These are phyloP conservation scores for Phylloscopus whistleri DNA, from an alignment of 2,113 vertebrate species.

Conservation along the genomic window DNA sequence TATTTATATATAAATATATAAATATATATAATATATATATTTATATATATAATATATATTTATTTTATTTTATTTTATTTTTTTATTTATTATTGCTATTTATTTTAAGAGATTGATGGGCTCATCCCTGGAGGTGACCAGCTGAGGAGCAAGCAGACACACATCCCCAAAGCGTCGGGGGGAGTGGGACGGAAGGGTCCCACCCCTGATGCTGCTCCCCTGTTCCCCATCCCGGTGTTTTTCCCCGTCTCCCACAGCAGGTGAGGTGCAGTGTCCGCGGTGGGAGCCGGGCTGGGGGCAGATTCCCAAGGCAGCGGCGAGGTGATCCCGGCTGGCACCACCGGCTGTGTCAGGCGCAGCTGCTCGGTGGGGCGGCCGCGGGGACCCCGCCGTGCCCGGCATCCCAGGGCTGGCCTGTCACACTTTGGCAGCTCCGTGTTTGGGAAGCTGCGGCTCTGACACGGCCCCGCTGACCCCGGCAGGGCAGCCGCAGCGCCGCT, in stretches of 20 bases:
- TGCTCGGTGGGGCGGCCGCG: accelerated
- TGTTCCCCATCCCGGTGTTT: neutral
- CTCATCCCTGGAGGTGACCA: neutral
- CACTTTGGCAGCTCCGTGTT: neutral
- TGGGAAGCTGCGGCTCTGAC: neutral
- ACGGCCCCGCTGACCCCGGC: neutral
- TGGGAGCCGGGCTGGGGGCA: neutral
- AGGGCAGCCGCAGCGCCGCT: neutral
- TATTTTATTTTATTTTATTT: too few species aligned
- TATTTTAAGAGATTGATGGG: neutral
- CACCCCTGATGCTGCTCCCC: accelerated
- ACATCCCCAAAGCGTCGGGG: accelerated
- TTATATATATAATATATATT: too few species aligned
- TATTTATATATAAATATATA: too few species aligned
- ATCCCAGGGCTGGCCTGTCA: neutral
- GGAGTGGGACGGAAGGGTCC: neutral
- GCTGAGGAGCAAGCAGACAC: neutral
- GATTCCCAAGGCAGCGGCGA: neutral
- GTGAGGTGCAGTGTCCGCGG: accelerated
- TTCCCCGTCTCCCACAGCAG: neutral
- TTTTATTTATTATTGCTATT: neutral
- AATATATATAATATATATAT: too few species aligned
- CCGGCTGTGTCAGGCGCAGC: neutral
- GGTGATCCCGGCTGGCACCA: neutral
- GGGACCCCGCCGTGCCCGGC: accelerated